Evolutionary conservation across 2,113 vertebrate species (phyloP), one percentile per base, ranked within the genome.

Genomic region (Cryptoleucopteryx plumbea): DNA sequence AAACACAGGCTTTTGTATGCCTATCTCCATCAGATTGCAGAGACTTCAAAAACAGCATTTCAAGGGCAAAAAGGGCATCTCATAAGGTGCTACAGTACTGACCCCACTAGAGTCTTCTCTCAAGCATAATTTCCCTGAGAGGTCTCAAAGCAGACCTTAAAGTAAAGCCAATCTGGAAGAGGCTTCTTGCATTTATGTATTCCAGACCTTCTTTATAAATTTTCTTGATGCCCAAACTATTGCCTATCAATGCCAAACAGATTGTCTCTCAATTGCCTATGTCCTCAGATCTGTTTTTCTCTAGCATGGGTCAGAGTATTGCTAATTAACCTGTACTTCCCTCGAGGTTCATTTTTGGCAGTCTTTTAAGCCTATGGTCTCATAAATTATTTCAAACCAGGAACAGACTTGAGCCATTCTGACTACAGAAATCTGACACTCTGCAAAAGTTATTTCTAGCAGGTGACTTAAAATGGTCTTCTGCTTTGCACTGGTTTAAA

Each of bases 401-500:
- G 70, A 96, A 94, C 23, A 40, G 66, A 72, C 22, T 86, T 92
- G 29, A 96, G 68, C 91, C 43, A 62, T 56, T 89, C 55, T 53
- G 62, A 75, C 74, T 91, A 56, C 62, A 82, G 73, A 96, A 84
- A 77, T 86, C 47, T 92, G 83, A 48, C 36, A 61, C 61, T 63
- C 82, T 78, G 66, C 61, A 59, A 16, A 88, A 90, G 50, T 34
- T 85, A 71, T 87, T 95, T 79, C 59, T 71, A 93, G 90, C 78
- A 87, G 73, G 82, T 91, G 84, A 85, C 88, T 71, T 92, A 8
- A 38, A 78, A 94, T 32, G 23, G 94, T 90, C 72, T 96, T 94
- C 52, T 11, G 9, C 62, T 93, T 88, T 66, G n/a, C 59, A 16
- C 61, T 75, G 29, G 26, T 91, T 92, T 66, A 53, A 81, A 90